phyloP scores from a whole-genome alignment of 2,113 vertebrate species.

The Dermatemys mawii region DNA sequence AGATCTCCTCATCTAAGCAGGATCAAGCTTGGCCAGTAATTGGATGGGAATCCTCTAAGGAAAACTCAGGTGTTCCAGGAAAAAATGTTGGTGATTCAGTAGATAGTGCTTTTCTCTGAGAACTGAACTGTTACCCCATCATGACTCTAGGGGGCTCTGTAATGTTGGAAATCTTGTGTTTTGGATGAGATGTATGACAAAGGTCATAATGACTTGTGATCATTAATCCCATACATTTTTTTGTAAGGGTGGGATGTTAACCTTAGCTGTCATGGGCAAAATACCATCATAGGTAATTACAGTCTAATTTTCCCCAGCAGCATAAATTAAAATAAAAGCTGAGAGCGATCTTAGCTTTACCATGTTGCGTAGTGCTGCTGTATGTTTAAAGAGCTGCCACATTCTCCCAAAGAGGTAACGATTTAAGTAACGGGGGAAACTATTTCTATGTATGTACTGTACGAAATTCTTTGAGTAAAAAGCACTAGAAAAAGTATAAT shows the following conservation, averaged over 20 bases:
- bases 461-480: background rate
- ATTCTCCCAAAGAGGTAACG: background rate
- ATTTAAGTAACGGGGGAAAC: background rate
- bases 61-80: background rate
- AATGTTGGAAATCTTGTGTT: slow-evolving; percentile 60
- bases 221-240: background rate
- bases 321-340: background rate
- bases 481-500: background rate
- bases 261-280: slow-evolving; percentile 23
- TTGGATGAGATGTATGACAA: background rate
- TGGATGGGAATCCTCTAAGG: accelerated
- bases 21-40: background rate
- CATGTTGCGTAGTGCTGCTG: background rate
- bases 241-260: background rate
- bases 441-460: background rate
- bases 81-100: slow-evolving; percentile 11
- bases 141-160: slow-evolving; percentile 72
- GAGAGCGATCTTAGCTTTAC: background rate
- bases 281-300: slow-evolving; percentile 31
- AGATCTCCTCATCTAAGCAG: background rate
- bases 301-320: slow-evolving; percentile 21
- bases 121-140: slow-evolving; percentile 36
- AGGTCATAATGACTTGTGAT: slow-evolving; percentile 49
- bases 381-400: background rate
- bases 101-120: slow-evolving; percentile 49